Conservation (phyloP, 2,888 invertebrate genomes). For the Diplolepis rosae region DNA sequence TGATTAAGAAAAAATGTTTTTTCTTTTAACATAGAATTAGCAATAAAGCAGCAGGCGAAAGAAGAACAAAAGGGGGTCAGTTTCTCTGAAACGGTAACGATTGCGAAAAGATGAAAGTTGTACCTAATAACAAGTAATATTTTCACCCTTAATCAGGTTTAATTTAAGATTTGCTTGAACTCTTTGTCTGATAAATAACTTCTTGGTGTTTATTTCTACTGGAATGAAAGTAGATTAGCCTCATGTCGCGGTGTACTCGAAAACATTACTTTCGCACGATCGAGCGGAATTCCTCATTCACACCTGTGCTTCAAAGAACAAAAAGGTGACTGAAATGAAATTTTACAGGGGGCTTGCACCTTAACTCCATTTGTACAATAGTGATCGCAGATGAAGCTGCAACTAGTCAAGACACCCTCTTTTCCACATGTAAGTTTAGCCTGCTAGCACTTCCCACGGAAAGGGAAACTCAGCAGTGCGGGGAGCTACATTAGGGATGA, state of each 20-base stretch:
- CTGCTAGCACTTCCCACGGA: slow-evolving; percentile 70
- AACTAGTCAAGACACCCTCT: slow-evolving; percentile 35
- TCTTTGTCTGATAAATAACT: too few relatives aligned
- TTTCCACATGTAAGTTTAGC: slow-evolving; percentile 58
- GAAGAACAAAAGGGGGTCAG: slow-evolving; percentile 38
- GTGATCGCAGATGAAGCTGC: slow-evolving; percentile 49
- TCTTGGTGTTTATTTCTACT: neutral
- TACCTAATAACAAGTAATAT: too few relatives aligned
- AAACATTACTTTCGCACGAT: slow-evolving; percentile 70
- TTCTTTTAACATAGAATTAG: neutral
- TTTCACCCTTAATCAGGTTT: too few relatives aligned
- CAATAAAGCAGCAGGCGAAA: neutral
- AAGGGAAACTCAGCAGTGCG: slow-evolving; percentile 54
- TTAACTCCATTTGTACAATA: slow-evolving; percentile 53
- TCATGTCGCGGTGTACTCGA: slow-evolving; percentile 53
- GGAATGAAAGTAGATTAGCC: neutral
- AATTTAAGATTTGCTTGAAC: too few relatives aligned
- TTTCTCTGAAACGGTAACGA: neutral
- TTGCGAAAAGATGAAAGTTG: neutral
- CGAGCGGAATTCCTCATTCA: slow-evolving; percentile 45
- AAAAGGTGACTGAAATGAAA: slow-evolving; percentile 55
- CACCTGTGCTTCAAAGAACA: slow-evolving; percentile 45
- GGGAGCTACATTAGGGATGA: neutral
- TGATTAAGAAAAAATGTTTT: neutral
- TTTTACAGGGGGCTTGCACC: slow-evolving; percentile 48